phyloP scores from a whole-genome alignment of 2,888 invertebrate species.

The Seira ritae region DNA sequence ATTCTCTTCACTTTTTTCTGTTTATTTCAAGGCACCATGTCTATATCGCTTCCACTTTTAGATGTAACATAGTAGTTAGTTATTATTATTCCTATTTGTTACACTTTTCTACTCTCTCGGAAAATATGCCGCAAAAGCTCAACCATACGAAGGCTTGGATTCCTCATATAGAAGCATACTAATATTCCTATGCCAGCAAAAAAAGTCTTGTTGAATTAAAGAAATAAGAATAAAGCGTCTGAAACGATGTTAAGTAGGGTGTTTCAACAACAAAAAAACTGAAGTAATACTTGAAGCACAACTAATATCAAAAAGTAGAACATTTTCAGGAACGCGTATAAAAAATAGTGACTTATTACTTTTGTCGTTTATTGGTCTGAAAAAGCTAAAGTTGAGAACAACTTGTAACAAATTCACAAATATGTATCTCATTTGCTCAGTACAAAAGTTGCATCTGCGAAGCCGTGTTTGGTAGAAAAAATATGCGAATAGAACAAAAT shows the following conservation, averaged over 20 bases:
- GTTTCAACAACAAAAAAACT: too few relatives aligned
- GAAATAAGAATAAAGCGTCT: too few relatives aligned
- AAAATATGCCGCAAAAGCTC: slow-evolving; percentile 3
- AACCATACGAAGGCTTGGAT: not conserved
- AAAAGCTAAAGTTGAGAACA: slow-evolving; percentile 33
- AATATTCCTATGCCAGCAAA: slow-evolving; percentile 1
- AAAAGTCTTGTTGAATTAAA: too few relatives aligned
- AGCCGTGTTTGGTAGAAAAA: too few relatives aligned
- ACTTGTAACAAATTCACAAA: slow-evolving; percentile 30
- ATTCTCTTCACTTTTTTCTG: slow-evolving; percentile 9
- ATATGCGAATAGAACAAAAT: not conserved
- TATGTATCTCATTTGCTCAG: slow-evolving; percentile 13
- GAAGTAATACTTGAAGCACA: slow-evolving; percentile 35
- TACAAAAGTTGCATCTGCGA: too few relatives aligned
- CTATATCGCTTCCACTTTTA: not conserved
- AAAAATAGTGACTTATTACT: slow-evolving; percentile 55
- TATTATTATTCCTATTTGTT: slow-evolving; percentile 43
- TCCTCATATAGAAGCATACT: too few relatives aligned
- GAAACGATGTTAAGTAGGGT: too few relatives aligned
- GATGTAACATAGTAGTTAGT: slow-evolving; percentile 23
- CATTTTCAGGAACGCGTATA: slow-evolving; percentile 45
- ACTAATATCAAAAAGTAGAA: slow-evolving; percentile 45
- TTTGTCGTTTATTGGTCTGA: slow-evolving; percentile 48
- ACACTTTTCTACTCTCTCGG: slow-evolving; percentile 35
- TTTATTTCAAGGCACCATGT: slow-evolving; percentile 3